A percentile compares a stretch with the other conserved stretches of the same genome.
Conservation (phyloP, 2,888 invertebrate species). For the Trichogramma evanescens region DNA sequence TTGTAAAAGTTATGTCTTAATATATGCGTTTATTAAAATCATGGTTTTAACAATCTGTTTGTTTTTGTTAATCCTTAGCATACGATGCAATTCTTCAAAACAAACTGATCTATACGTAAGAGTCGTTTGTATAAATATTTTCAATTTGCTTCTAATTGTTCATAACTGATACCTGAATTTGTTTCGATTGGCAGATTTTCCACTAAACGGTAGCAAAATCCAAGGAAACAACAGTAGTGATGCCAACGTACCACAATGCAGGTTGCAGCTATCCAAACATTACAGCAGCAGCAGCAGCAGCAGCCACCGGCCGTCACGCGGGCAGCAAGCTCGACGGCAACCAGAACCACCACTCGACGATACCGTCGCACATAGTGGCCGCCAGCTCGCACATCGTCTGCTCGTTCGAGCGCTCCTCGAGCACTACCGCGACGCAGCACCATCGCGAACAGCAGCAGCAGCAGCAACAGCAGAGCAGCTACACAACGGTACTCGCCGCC, state of each 20-base stretch:
- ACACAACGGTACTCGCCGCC: neutral
- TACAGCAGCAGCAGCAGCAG: constrained; percentile 42
- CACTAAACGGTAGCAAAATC: too few species aligned
- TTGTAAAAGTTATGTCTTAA: too few species aligned
- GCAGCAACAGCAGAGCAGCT: neutral
- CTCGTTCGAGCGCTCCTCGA: neutral
- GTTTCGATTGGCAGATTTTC: too few species aligned
- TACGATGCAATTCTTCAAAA: too few species aligned
- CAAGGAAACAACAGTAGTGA: constrained; percentile 32
- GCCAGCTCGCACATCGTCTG: constrained; percentile 11
- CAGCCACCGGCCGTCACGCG: constrained; percentile 6
- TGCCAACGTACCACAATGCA: constrained; percentile 47
- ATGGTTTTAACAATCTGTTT: too few species aligned
- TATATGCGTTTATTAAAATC: too few species aligned
- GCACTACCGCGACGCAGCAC: too few species aligned
- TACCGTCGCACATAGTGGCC: constrained; percentile 16
- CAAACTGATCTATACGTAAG: too few species aligned
- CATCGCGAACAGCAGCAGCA: neutral
- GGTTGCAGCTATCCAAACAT: constrained; percentile 45
- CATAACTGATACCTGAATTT: too few species aligned
- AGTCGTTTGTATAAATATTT: too few species aligned
- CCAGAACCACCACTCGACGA: constrained; percentile 39
- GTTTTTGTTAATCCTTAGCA: too few species aligned
- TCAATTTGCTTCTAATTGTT: too few species aligned
- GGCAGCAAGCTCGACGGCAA: constrained; percentile 44